Conservation (phyloP, 2,113 vertebrate species). For the Paraplagusia blochii region DNA sequence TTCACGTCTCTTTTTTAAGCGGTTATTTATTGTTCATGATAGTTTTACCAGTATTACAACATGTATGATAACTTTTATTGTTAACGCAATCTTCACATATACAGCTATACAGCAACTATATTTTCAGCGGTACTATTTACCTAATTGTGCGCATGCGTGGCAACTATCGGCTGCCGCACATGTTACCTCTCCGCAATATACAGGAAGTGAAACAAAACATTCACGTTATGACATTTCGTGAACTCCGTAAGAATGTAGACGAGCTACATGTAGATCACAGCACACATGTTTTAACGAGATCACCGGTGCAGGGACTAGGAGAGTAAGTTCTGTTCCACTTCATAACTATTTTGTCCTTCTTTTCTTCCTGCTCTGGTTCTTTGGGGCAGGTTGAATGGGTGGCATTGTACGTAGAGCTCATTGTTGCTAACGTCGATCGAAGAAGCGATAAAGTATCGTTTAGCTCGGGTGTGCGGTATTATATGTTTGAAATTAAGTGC, state of each 20-base stretch:
- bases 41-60: no score
- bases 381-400: slow-evolving; percentile 13
- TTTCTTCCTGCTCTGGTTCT: not conserved
- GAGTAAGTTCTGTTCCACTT: slow-evolving; percentile 52
- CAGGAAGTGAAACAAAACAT: slow-evolving; percentile 76
- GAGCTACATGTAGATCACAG: slow-evolving; percentile 17
- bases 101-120: no score
- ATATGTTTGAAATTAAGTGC: no score
- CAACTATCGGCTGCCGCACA: slow-evolving; percentile 33
- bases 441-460: slow-evolving; percentile 10
- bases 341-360: slow-evolving; percentile 9
- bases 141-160: slow-evolving; percentile 43
- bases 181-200: slow-evolving; percentile 54
- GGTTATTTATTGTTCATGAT: no score
- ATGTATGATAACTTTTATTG: no score
- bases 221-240: slow-evolving; percentile 31
- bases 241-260: slow-evolving; percentile 53
- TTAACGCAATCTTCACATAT: no score
- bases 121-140: not conserved
- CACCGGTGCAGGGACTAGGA: slow-evolving; percentile 26
- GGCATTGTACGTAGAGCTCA: slow-evolving; percentile 24
- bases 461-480: not conserved
- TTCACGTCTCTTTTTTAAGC: no score
- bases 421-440: slow-evolving; percentile 20
- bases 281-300: slow-evolving; percentile 34